Base-by-base conservation (phyloP, 2,797 vertebrate genomes). In the Falco columbarius region DNA sequence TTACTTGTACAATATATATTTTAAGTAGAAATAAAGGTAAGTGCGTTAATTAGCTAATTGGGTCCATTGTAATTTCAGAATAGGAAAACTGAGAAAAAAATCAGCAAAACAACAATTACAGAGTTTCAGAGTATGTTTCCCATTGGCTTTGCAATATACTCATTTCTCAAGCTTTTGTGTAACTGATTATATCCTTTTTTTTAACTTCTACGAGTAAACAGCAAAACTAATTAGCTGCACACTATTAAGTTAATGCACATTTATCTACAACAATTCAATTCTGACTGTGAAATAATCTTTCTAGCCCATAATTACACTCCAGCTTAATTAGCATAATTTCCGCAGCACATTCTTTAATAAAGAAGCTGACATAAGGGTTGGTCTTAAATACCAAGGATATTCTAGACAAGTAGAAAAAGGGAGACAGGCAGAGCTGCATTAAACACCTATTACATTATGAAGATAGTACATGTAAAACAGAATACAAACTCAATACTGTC, bases 251-350 rank as follows among this genome's bases (percentile, higher is more conserved):
- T 98, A 98, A 98, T 97, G 94, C 97, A 98, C 97, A 94, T 98
- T 98, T 98, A 98, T 98, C 98, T 98, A 98, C 97, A 98, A 98
- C 97, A 98, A 98, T 98, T 97, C 96, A 89, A 97, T 98, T 98
- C 98, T 98, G 96, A 97, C 97, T 98, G 98, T 84, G 92, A 97
- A 98, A 98, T 98, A 98, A 96, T 98, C 97, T 97, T 98, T 96
- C 96, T 97, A 98, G 97, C 89, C 95, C 97, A 96, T 98, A 98
- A 98, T 98, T 98, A 98, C 96, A 98, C 97, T 98, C 96, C 66
- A 95, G 93, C 90, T 94, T 95, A 97, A 98, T 98, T 98, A 98
- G 95, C 97, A 98, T 97, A 98, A 98, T 98, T 98, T 98, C 96
- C 32, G 3, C 92, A 90, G 92, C 90, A 97, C 96, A 94, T 96